Percentiles rank a stretch among this genome's conserved stretches.
Conservation (phyloP, 2,113 vertebrate genomes). For the Cheilinus undulatus region DNA sequence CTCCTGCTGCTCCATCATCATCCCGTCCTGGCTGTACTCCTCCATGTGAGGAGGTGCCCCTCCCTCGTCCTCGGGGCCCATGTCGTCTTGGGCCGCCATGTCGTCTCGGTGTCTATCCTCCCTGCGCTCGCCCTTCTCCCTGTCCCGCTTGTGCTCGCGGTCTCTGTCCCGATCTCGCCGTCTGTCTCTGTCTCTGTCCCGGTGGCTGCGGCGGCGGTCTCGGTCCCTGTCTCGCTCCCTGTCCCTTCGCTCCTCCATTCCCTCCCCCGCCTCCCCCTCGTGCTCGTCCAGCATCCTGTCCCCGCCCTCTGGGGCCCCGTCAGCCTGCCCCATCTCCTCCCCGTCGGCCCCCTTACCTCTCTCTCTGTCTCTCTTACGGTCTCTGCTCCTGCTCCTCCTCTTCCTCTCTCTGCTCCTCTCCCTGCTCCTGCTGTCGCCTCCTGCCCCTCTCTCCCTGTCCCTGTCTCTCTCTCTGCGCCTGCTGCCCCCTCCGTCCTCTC, state of each 20-base stretch:
- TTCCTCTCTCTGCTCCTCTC: slow-evolving; percentile 84
- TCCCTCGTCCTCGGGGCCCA: slow-evolving; percentile 77
- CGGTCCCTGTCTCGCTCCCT: slow-evolving; percentile 81
- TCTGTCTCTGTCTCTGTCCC: slow-evolving; percentile 78
- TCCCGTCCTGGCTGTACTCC: slow-evolving; percentile 88
- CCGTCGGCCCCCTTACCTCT: slow-evolving; percentile 79
- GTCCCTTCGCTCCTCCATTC: slow-evolving; percentile 80
- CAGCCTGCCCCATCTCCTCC: slow-evolving; percentile 76
- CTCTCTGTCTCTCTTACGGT: slow-evolving; percentile 86
- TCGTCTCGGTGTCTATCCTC: slow-evolving; percentile 80
- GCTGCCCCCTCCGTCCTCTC: background rate
- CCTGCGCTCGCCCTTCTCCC: slow-evolving; percentile 82
- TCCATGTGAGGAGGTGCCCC: slow-evolving; percentile 68
- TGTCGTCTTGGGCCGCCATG: slow-evolving; percentile 61
- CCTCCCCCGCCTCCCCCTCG: slow-evolving; percentile 80
- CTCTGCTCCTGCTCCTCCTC: slow-evolving; percentile 81
- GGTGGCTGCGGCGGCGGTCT: slow-evolving; percentile 82
- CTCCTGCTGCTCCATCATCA: slow-evolving; percentile 86
- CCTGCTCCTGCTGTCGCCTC: slow-evolving; percentile 76
- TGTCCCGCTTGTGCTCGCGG: slow-evolving; percentile 83
- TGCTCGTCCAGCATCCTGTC: slow-evolving; percentile 82
- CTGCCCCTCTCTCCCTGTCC: slow-evolving; percentile 60
- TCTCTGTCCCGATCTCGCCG: slow-evolving; percentile 87
- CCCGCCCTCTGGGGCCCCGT: slow-evolving; percentile 52
- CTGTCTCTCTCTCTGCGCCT: slow-evolving; percentile 77